Conservation (phyloP, 1,140 invertebrate genomes). For the Antheraea mylitta region DNA sequence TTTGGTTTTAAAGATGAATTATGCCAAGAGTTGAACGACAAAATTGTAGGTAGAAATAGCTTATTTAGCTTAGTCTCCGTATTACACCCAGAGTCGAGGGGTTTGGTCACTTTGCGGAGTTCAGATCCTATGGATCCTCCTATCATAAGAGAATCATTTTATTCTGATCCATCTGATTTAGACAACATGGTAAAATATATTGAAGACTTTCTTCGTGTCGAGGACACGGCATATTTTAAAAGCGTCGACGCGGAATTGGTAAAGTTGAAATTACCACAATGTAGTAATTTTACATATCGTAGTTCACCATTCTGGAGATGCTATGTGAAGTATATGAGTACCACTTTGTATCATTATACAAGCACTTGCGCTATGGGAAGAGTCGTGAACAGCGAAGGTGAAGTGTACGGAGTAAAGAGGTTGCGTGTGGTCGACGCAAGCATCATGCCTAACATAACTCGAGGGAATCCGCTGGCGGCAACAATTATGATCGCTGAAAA, state of each 20-base stretch:
- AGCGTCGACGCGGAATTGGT: not conserved
- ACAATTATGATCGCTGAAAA: constrained; percentile 1
- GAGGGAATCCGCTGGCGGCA: not conserved
- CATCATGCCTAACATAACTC: not conserved
- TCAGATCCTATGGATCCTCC: constrained; percentile 4
- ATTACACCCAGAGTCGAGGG: constrained; percentile 9
- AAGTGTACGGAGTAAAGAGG: not conserved
- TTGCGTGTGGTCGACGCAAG: constrained; percentile 1
- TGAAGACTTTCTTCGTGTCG: constrained; percentile 3
- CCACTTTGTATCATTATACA: not conserved
- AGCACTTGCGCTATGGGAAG: constrained; percentile 14
- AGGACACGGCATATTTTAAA: not conserved
- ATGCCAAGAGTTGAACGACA: constrained; percentile 5
- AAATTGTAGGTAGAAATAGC: not conserved
- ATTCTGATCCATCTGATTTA: constrained; percentile 4
- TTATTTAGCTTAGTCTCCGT: not conserved
- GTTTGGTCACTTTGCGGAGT: constrained; percentile 2
- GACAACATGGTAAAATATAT: constrained; percentile 6
- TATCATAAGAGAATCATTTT: not conserved
- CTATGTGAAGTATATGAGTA: not conserved
- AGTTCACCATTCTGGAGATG: constrained; percentile 5
- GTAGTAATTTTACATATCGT: not conserved
- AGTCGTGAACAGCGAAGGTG: not conserved
- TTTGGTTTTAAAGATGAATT: constrained; percentile 6
- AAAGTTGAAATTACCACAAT: not conserved